Percentiles rank a stretch among this genome's conserved stretches.
phyloP scores from a whole-genome alignment of 2,888 invertebrate genomes.

The Dastarcus helophoroides region DNA sequence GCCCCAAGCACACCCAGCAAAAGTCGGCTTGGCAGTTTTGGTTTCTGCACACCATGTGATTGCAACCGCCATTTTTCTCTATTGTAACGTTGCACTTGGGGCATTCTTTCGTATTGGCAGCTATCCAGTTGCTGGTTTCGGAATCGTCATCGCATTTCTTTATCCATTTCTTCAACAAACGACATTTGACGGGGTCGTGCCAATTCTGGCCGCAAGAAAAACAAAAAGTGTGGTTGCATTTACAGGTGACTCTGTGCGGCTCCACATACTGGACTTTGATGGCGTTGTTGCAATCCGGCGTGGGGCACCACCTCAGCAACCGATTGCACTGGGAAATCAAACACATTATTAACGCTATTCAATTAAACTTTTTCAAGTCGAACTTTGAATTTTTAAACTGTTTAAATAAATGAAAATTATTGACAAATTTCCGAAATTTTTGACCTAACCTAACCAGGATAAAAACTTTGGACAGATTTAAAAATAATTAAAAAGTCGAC shows the following conservation, averaged over 20 bases:
- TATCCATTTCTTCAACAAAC: conserved; percentile 87
- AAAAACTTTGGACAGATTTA: background rate
- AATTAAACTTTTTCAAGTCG: background rate
- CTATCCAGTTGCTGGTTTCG: conserved; percentile 98
- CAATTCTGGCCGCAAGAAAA: conserved; percentile 94
- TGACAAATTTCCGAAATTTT: background rate
- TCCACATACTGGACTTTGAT: conserved; percentile 87
- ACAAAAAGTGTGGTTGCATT: conserved; percentile 88
- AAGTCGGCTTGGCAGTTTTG: conserved; percentile 96
- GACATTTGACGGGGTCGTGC: conserved; percentile 97
- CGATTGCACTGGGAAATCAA: conserved; percentile 70
- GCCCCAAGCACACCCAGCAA: conserved; percentile 98
- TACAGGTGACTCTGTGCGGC: conserved; percentile 82
- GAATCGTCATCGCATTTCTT: conserved; percentile 99
- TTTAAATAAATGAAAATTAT: too few relatives aligned
- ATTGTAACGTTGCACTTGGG: conserved; percentile 97
- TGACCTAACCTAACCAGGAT: background rate
- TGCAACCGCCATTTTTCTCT: conserved; percentile 96
- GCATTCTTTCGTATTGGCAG: conserved; percentile 98
- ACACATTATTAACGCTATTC: background rate
- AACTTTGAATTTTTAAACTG: too few relatives aligned
- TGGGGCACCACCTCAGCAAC: conserved; percentile 94
- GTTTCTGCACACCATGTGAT: conserved; percentile 98
- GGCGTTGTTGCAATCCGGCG: conserved; percentile 94
- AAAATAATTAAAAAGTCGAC: background rate